phyloP scores from a whole-genome alignment of 2,113 vertebrate genomes.

The Periophthalmus modestus region DNA sequence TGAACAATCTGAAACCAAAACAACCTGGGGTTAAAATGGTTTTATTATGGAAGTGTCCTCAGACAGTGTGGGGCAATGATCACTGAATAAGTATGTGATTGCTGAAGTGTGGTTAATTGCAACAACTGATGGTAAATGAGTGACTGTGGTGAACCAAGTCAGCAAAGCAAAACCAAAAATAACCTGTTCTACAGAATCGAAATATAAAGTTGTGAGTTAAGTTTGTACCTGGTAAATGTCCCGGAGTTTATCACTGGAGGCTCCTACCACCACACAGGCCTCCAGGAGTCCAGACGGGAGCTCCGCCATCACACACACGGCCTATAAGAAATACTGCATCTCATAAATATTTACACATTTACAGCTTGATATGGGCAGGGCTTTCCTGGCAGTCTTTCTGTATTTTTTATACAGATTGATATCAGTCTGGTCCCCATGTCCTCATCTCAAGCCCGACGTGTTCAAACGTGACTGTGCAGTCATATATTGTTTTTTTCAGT shows the following conservation, averaged over 20 bases:
- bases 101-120: background rate
- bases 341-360: background rate
- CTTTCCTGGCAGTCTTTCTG: too few species aligned
- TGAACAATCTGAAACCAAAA: slow-evolving; percentile 29
- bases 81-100: background rate
- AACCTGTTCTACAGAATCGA: background rate
- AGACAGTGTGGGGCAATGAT: background rate
- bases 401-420: too few species aligned
- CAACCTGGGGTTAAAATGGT: background rate
- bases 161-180: background rate
- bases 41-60: background rate
- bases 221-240: slow-evolving; percentile 78
- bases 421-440: too few species aligned
- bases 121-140: background rate
- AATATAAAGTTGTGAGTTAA: background rate
- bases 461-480: too few species aligned
- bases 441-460: too few species aligned
- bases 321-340: slow-evolving; percentile 7
- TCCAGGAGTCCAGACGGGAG: slow-evolving; percentile 89
- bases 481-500: too few species aligned
- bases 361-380: too few species aligned
- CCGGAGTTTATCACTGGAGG: slow-evolving; percentile 77
- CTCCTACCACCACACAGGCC: slow-evolving; percentile 87
- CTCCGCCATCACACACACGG: slow-evolving; percentile 81
- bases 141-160: background rate